phyloP scores from a whole-genome alignment of 2,113 vertebrate genomes.

The Platysteira castanea region DNA sequence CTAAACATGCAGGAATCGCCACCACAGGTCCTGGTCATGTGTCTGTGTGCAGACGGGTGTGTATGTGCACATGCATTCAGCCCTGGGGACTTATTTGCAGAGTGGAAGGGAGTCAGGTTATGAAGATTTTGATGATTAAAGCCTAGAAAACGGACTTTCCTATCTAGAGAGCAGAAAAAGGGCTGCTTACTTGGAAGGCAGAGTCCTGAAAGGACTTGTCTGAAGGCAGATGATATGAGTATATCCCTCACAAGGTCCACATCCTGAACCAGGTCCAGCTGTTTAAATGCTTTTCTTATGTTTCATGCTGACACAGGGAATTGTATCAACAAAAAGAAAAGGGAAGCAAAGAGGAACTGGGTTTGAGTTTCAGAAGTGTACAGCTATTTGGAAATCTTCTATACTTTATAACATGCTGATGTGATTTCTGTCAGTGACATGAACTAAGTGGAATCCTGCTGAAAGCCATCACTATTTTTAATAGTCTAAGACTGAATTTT shows the following conservation, averaged over 20 bases:
- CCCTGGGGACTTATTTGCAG: neutral
- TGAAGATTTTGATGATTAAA: neutral
- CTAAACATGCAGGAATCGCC: neutral
- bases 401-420: neutral
- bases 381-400: neutral
- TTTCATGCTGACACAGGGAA: neutral
- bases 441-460: neutral
- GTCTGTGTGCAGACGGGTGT: fast-evolving
- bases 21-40: fast-evolving
- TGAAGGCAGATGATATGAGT: neutral
- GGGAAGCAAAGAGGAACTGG: neutral
- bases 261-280: neutral
- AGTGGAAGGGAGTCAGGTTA: neutral
- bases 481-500: neutral
- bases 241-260: neutral
- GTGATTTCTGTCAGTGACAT: neutral
- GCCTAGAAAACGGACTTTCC: neutral
- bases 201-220: neutral
- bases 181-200: neutral
- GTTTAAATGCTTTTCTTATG: neutral
- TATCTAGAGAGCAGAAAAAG: neutral
- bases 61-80: fast-evolving
- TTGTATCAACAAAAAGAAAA: neutral
- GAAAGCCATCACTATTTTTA: neutral
- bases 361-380: neutral